Base-by-base conservation (phyloP, 2,113 vertebrate genomes). In the Erythrocercus mccallii region DNA sequence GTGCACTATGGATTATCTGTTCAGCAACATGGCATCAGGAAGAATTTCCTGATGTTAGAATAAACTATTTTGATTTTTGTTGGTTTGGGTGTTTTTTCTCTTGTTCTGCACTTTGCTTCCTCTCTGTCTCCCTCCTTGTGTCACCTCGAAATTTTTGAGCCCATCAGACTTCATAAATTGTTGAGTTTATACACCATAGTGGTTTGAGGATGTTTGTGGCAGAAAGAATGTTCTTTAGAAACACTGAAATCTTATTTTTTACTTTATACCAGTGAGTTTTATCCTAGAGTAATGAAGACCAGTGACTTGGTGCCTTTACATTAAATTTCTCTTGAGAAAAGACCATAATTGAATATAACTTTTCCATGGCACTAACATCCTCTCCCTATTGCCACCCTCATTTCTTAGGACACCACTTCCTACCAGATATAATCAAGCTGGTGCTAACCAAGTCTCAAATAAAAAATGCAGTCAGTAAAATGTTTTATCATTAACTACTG, bases 11-110 rank as follows among this genome's bases (percentile, higher is more conserved):
- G 51, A 50, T 86, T 47, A 25, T 5, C 8, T 45, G 24, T 62
- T 80, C 28, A 66, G 60, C 4, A 82, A 7, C 2, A 23, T 9
- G 4, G 12, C 11, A 69, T 40, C 0, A 0, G 11, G 4, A 69
- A 84, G 14, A 86, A 47, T 37, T 24, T 76, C 15, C 51, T 4
- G 14, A 7, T 21, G n/a, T 51, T 35, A 51, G 10, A 64, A 64
- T 30, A 60, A 72, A 38, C 2, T 0, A 30, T 50, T 88, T 42
- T 47, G 7, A 51, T 10, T 11, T 45, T 81, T 68, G 33, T n/a
- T 20, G 7, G 3, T 16, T 44, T 40, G 23, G 15, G 50, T 3
- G 35, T 53, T 79, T 30, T 62, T 20, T 5, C 12, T 47, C 30
- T 56, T 54, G 11, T n/a, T 83, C 38, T 72, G 5, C 17, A 48